Evolutionary conservation across 2,888 invertebrate species (phyloP), one percentile per base, ranked within the genome.

Genomic region (Zeuzera pyrina): DNA sequence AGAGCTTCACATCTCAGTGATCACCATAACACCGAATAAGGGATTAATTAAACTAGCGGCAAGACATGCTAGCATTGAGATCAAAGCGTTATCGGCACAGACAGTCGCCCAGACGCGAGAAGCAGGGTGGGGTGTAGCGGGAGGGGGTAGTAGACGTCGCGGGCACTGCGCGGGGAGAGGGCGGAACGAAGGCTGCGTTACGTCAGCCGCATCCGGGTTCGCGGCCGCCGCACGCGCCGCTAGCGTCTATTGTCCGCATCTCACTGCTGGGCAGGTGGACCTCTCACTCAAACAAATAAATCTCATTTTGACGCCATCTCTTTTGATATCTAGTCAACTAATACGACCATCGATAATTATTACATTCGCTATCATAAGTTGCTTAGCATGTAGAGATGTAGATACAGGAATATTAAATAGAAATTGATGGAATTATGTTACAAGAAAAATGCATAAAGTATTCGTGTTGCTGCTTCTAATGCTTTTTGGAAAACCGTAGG

Each of bases 131-230:
- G 46, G 40, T 47, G 52, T 41, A 41, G 45, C 33, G 33, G 36
- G 39, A 41, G 35, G 39, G 31, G 31, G 38, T 35, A 28, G 38
- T 28, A 36, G 34, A 30, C 34, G 22, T 30, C 21, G 27, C 19
- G 23, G 23, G 41, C 34, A 21, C 47, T 36, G 38, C 47, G 30
- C 34, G 39, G 45, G 47, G 47, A 35, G 34, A 36, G 43, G 52
- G 41, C 44, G 47, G 45, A 31, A 44, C 38, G 44, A 43, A 50
- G 57, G 45, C 45, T 49, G 35, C 65, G 69, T 71, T 73, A 70
- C 71, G 68, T 71, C 51, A 62, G 50, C 58, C 56, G 70, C 69
- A 79, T 79, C 81, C 81, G 81, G 81, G 81, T 79, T 79, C 81
- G 77, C 71, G 77, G 71, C 72, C 77, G 72, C 52, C 60, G 68